A percentile compares a stretch with the other conserved stretches of the same genome.
Evolutionary conservation across 2,888 invertebrate species (phyloP).

Genomic region (Blastobasis adustella): DNA sequence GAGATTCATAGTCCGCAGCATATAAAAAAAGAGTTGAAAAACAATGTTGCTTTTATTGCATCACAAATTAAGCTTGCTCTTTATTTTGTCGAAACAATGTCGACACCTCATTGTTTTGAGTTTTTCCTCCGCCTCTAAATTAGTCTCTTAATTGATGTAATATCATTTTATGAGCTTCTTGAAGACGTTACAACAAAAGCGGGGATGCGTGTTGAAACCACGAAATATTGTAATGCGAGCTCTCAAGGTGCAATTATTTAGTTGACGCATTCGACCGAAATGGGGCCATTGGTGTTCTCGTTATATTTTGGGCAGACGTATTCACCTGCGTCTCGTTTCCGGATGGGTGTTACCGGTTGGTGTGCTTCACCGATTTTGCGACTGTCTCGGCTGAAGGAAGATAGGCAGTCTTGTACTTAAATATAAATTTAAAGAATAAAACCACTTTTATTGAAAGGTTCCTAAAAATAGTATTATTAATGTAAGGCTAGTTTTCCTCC

Average conservation of each 20-base stretch:
- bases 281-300: slow-evolving; percentile 32
- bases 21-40: slow-evolving; percentile 8
- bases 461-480: no score
- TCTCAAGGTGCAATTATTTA: slow-evolving; percentile 43
- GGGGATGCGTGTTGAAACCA: slow-evolving; percentile 59
- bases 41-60: not conserved
- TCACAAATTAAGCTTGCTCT: slow-evolving; percentile 54
- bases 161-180: slow-evolving; percentile 61
- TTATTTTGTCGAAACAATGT: slow-evolving; percentile 55
- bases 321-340: slow-evolving; percentile 12
- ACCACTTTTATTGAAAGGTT: no score
- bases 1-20: slow-evolving; percentile 33
- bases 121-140: slow-evolving; percentile 62
- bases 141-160: slow-evolving; percentile 65
- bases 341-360: no score
- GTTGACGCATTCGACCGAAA: slow-evolving; percentile 43
- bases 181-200: slow-evolving; percentile 67
- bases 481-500: no score
- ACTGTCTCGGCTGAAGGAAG: no score
- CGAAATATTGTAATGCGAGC: slow-evolving; percentile 56
- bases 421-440: no score
- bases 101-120: slow-evolving; percentile 65
- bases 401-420: no score
- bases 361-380: no score
- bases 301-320: slow-evolving; percentile 14